Conservation (phyloP, 2,888 invertebrate species). For the Mesoligia furuncula region DNA sequence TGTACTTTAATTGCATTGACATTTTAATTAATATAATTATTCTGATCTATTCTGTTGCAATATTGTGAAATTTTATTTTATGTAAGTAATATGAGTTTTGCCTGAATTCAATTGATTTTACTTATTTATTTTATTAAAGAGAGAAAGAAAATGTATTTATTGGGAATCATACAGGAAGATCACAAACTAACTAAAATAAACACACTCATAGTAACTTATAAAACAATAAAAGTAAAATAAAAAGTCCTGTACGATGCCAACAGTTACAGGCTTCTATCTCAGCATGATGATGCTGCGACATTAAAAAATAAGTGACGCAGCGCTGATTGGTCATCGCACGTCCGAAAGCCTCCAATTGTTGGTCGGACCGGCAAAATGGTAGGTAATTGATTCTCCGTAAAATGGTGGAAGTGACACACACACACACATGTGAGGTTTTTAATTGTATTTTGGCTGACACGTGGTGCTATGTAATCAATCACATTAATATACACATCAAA, state of each 20-base stretch:
- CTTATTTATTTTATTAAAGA: neutral
- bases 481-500: too few species aligned
- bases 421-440: neutral
- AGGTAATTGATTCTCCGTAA: constrained; percentile 17
- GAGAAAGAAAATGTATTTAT: too few species aligned
- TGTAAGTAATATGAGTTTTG: neutral
- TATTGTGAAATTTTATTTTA: neutral
- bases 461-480: neutral
- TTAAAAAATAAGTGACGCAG: neutral
- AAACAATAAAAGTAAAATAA: neutral
- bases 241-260: neutral
- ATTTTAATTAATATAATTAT: neutral
- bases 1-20: neutral
- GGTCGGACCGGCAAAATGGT: neutral
- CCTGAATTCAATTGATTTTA: too few species aligned
- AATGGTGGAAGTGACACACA: neutral
- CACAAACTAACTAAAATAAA: too few species aligned
- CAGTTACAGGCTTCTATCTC: neutral
- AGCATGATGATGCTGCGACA: neutral
- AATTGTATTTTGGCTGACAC: neutral
- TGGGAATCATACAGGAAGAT: too few species aligned
- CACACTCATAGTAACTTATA: too few species aligned
- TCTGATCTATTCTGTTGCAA: neutral
- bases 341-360: constrained; percentile 11
- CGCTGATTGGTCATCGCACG: constrained; percentile 8